Evolutionary conservation across 2,113 vertebrate species (phyloP).

Genomic region (Deroptyus accipitrinus): DNA sequence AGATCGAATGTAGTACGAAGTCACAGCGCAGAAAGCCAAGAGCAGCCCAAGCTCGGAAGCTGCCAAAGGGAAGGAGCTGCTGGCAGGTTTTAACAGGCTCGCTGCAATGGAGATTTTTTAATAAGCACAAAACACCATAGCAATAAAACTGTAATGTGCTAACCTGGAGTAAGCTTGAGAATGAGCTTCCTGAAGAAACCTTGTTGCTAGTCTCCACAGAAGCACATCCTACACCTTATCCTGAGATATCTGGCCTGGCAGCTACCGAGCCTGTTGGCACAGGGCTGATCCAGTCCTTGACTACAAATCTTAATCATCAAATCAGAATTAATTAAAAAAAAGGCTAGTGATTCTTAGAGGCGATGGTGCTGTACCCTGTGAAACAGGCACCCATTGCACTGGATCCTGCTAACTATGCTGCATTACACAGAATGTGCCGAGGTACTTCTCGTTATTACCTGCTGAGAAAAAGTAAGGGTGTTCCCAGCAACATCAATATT

Average conservation of each 20-base stretch:
- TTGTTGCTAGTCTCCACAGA: background rate
- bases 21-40: background rate
- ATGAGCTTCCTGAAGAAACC: background rate
- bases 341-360: background rate
- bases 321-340: background rate
- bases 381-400: rapidly evolving
- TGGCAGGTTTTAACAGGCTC: slow-evolving; percentile 27
- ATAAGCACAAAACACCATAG: background rate
- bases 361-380: background rate
- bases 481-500: background rate
- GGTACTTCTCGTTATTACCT: background rate
- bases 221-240: background rate
- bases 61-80: background rate
- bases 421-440: background rate
- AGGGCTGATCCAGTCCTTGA: background rate
- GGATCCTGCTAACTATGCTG: background rate
- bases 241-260: background rate
- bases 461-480: background rate
- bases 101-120: background rate
- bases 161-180: background rate
- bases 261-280: background rate
- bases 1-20: background rate
- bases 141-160: background rate
- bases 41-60: background rate
- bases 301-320: background rate